These are phyloP conservation scores for Barypeithes pellucidus DNA, from an alignment of 2,888 invertebrate genomes.

Conservation along the genomic window DNA sequence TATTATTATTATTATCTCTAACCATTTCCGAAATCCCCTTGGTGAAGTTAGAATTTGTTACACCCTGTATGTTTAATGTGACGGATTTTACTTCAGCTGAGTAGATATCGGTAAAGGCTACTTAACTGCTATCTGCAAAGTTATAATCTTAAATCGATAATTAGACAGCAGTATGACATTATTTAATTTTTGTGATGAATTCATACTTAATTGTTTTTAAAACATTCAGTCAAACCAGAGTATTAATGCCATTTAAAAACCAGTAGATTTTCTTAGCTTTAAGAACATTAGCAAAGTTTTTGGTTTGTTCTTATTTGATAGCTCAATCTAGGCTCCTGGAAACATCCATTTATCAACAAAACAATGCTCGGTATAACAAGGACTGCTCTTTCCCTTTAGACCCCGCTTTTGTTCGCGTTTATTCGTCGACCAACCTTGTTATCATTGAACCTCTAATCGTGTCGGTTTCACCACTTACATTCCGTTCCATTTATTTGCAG, in stretches of 20 bases:
- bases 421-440: conserved; percentile 61
- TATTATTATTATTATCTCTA: too few relatives aligned
- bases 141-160: too few relatives aligned
- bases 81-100: too few relatives aligned
- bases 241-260: background rate
- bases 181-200: too few relatives aligned
- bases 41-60: too few relatives aligned
- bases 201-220: too few relatives aligned
- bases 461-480: conserved; percentile 53
- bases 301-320: conserved; percentile 65
- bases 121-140: too few relatives aligned
- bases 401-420: conserved; percentile 63
- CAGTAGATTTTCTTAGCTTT: conserved; percentile 37
- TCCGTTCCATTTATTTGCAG: conserved; percentile 51
- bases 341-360: conserved; percentile 69
- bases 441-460: conserved; percentile 59
- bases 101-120: too few relatives aligned
- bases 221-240: too few relatives aligned
- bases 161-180: too few relatives aligned
- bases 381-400: conserved; percentile 63
- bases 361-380: conserved; percentile 67
- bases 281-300: conserved; percentile 63
- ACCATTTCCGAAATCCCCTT: too few relatives aligned
- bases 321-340: conserved; percentile 66
- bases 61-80: too few relatives aligned